Percentiles rank a stretch among this genome's conserved stretches.
Evolutionary conservation across 2,113 vertebrate species (phyloP).

Genomic region (Coturnix japonica): DNA sequence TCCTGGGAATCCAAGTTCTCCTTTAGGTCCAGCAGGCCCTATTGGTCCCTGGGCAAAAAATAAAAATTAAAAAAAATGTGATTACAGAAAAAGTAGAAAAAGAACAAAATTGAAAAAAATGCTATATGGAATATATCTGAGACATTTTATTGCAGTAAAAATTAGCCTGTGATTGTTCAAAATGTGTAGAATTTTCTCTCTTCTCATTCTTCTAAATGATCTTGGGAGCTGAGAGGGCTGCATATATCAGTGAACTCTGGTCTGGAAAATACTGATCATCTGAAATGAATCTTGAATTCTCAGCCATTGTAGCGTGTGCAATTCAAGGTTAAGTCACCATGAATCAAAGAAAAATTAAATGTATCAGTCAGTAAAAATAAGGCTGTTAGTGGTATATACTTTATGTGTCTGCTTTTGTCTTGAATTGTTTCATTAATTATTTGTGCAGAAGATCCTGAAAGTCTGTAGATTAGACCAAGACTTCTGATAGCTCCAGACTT

Average conservation of each 20-base stretch:
- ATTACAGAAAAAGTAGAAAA: not conserved
- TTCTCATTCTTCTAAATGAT: not conserved
- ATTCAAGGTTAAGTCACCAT: not conserved
- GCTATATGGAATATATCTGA: not conserved
- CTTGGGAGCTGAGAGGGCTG: not conserved
- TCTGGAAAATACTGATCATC: not conserved
- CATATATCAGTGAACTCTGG: not conserved
- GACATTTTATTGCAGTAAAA: not conserved
- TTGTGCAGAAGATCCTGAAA: not conserved
- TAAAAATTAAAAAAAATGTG: conserved; percentile 5
- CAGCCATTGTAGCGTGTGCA: not conserved
- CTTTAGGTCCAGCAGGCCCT: conserved; percentile 90
- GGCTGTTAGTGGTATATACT: not conserved
- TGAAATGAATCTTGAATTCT: not conserved
- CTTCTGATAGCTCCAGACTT: not conserved
- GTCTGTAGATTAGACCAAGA: not conserved
- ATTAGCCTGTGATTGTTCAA: not conserved
- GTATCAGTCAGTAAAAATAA: not conserved
- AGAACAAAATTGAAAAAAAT: not conserved
- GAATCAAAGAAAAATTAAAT: not conserved
- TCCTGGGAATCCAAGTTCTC: conserved; percentile 93
- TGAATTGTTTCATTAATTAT: not conserved
- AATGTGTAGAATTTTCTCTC: not conserved
- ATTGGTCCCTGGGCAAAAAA: conserved; percentile 82
- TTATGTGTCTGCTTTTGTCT: not conserved